A percentile compares a stretch with the other conserved stretches of the same genome.
Evolutionary conservation across 2,888 invertebrate species (phyloP).

Genomic region (Marasmarcha lunaedactyla): DNA sequence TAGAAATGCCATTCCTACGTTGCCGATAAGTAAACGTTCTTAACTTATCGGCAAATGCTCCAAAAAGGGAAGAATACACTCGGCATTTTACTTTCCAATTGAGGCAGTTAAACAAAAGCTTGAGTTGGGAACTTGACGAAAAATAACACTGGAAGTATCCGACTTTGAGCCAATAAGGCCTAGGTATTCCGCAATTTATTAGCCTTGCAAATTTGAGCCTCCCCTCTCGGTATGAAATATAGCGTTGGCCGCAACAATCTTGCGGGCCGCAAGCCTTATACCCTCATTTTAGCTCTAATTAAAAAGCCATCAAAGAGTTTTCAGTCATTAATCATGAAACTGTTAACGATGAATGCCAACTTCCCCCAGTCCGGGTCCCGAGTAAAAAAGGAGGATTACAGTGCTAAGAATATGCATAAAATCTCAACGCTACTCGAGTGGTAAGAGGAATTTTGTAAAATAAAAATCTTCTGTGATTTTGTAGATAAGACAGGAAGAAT

Average conservation of each 20-base stretch:
- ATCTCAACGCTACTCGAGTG: constrained; percentile 59
- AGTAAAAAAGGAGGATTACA: constrained; percentile 57
- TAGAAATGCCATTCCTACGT: constrained; percentile 63
- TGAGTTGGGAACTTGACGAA: constrained; percentile 32
- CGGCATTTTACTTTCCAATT: constrained; percentile 46
- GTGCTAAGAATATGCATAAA: constrained; percentile 64
- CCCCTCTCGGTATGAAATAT: constrained; percentile 61
- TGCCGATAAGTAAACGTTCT: constrained; percentile 61
- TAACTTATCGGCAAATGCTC: constrained; percentile 31
- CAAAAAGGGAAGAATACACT: constrained; percentile 54
- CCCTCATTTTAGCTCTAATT: constrained; percentile 70
- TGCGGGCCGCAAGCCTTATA: constrained; percentile 40
- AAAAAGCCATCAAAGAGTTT: constrained; percentile 72
- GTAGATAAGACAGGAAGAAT: constrained; percentile 47
- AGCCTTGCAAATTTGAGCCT: constrained; percentile 66
- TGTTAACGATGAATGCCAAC: constrained; percentile 66
- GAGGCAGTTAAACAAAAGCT: constrained; percentile 31
- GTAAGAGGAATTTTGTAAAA: constrained; percentile 40
- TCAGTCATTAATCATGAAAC: constrained; percentile 71
- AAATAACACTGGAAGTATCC: constrained; percentile 54
- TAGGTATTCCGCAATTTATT: constrained; percentile 67
- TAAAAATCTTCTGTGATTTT: constrained; percentile 49
- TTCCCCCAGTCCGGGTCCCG: constrained; percentile 46
- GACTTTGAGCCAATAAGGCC: constrained; percentile 62
- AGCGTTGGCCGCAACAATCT: constrained; percentile 53